Evolutionary conservation across 2,888 invertebrate species (phyloP), one percentile per base, ranked within the genome.

Genomic region (Papilio gigon): DNA sequence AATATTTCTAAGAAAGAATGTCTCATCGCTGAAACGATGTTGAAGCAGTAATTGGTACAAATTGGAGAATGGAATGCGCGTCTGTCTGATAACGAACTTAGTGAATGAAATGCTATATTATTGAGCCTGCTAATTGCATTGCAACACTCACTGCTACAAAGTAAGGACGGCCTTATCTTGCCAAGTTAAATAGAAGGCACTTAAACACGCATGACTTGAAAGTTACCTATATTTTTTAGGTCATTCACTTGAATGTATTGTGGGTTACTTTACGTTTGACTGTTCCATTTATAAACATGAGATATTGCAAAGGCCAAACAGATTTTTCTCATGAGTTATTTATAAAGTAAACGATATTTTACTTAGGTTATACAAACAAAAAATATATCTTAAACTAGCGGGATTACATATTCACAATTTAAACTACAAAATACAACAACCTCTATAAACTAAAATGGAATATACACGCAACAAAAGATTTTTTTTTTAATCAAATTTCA

Each of bases 11-110:
- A 68, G 68, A 65, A 72, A 63, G 71, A 58, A 68, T 72, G 71
- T 65, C 64, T 64, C 37, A 53, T 40, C 40, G 50, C 30, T 22
- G 27, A 30, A 50, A 50, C 11, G 20, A 50, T 40, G 50, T 27
- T 50, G 44, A 25, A 59, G 56, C 64, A 58, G 56, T 71, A 70
- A 71, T 68, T 71, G 68, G 76, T 82, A 79, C 79, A 74, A 83
- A 87, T 85, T 82, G 80, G 80, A 78, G 78, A 80, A 81, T 73
- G 73, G 75, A 77, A 78, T 77, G 73, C 76, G 80, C 78, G 76
- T 78, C 77, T 74, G 77, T 71, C 75, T 75, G 74, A 71, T 79
- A 79, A 80, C 78, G 71, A 77, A 77, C 75, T 72, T 71, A 68
- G 71, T 74, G 71, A 77, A 78, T 68, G 73, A 76, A 78, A 73